phyloP scores from a whole-genome alignment of 2,888 invertebrate species.

The Drosophila testacea region DNA sequence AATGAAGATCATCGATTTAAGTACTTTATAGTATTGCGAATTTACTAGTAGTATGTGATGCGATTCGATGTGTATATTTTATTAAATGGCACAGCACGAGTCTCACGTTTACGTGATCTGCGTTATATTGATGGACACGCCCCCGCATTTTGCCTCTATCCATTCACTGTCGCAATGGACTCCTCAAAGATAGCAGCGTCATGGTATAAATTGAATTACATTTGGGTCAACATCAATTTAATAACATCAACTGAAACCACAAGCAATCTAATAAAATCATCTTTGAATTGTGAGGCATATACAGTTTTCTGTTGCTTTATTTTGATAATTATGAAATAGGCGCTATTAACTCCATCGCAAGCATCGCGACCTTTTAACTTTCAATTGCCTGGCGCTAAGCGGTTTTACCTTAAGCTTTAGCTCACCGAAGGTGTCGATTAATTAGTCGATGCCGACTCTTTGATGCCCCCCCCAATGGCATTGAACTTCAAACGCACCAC shows the following conservation, averaged over 20 bases:
- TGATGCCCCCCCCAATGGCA: conserved; percentile 40
- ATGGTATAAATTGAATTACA: conserved; percentile 39
- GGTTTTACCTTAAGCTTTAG: conserved; percentile 40
- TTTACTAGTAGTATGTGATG: conserved; percentile 5
- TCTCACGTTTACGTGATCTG: conserved; percentile 54
- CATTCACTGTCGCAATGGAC: conserved; percentile 34
- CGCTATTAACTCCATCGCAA: conserved; percentile 35
- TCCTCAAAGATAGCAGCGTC: conserved; percentile 42
- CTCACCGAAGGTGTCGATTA: conserved; percentile 47
- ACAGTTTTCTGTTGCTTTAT: conserved; percentile 15
- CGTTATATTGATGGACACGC: conserved; percentile 44
- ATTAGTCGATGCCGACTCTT: conserved; percentile 33
- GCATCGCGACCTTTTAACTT: conserved; percentile 34
- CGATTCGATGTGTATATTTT: conserved; percentile 15
- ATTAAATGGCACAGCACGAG: conserved; percentile 49
- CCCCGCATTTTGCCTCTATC: conserved; percentile 13
- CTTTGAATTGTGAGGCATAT: conserved; percentile 17
- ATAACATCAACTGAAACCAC: conserved; percentile 13
- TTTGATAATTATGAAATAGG: conserved; percentile 47
- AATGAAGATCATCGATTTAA: conserved; percentile 40
- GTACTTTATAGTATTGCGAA: conserved; percentile 26
- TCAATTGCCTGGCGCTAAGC: conserved; percentile 55
- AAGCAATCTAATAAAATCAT: conserved; percentile 48
- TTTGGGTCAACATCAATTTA: conserved; percentile 51
- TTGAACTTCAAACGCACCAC: conserved; percentile 63